Conservation (phyloP, 2,113 vertebrate species). For the Chlamydotis undulata region DNA sequence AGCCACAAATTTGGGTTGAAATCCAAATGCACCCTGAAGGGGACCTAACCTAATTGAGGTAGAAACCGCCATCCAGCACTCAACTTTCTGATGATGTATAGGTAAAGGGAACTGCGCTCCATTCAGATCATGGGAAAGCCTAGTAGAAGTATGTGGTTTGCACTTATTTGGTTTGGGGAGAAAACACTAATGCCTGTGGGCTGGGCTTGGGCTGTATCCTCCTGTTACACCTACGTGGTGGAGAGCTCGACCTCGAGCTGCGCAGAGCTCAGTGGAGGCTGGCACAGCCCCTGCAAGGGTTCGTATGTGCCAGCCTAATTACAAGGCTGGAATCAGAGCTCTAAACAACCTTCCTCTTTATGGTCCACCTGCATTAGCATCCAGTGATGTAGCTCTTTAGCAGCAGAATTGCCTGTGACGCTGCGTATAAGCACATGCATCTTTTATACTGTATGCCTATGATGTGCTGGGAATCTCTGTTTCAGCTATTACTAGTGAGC, state of each 20-base stretch:
- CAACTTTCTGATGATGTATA: accelerated
- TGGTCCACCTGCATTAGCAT: neutral
- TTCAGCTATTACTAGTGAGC: neutral
- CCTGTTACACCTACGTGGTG: neutral
- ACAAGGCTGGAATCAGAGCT: neutral
- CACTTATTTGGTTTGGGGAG: neutral
- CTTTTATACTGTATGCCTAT: neutral
- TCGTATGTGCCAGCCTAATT: neutral
- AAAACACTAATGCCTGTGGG: neutral
- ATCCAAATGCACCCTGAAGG: neutral
- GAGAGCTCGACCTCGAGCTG: neutral
- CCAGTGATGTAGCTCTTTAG: neutral
- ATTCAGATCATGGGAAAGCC: neutral
- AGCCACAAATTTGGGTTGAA: constrained; percentile 17
- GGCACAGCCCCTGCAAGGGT: neutral
- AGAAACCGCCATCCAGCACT: neutral
- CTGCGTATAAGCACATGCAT: neutral
- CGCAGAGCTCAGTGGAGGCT: neutral
- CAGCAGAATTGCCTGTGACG: neutral
- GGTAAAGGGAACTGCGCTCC: neutral
- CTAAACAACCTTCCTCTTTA: neutral
- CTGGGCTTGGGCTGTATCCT: neutral
- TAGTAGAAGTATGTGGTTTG: neutral
- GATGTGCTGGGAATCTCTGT: neutral
- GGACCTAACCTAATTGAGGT: neutral